Base-by-base conservation (phyloP, 2,113 vertebrate species). In the Lophura nycthemera region DNA sequence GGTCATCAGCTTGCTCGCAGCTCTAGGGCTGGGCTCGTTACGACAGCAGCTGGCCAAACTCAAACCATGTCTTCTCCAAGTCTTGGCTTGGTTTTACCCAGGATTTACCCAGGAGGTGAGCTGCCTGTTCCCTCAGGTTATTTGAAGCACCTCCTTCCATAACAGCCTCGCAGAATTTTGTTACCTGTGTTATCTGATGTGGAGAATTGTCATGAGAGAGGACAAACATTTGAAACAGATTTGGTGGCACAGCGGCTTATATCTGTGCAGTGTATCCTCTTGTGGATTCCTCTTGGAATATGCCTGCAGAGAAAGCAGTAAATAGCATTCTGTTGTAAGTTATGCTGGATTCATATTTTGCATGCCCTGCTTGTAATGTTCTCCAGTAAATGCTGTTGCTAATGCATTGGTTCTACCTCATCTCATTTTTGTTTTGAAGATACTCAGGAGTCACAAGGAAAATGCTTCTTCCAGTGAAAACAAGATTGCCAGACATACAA, bases 401-500 rank as follows among this genome's bases (percentile, higher is more conserved):
- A 27, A 67, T 61, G 25, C 73, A 13, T 67, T 93, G 36, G 19
- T 80, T 95, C 86, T 81, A 61, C 59, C 24, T 94, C 83, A 64
- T 29, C 42, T 50, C 74, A 61, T n/a, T 95, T 94, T 59, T 92
- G 16, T 89, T 83, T 86, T 78, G 85, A 95, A 99, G 99, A 89
- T 99, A 98, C 93, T 99, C 99, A 27, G 99, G 98, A 67, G 97
- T 99, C 91, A 99, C 98, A 3, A 95, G 85, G 42, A 91, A 96
- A 12, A 98, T 98, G 96, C 95, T 99, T 77, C 91, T 69, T 36
- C 97, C 98, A 10, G 95, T 99, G 86, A 98, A 86, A 32, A 99
- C 98, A 25, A 98, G 94, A 57, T 97, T 99, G 11, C 77, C 94
- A 61, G 98, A 99, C 18, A 96, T 99, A 72, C 99, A 99, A 78